Percentiles rank a stretch among this genome's conserved stretches.
Conservation (phyloP, 1,140 invertebrate genomes). For the Pseudoatta argentina region DNA sequence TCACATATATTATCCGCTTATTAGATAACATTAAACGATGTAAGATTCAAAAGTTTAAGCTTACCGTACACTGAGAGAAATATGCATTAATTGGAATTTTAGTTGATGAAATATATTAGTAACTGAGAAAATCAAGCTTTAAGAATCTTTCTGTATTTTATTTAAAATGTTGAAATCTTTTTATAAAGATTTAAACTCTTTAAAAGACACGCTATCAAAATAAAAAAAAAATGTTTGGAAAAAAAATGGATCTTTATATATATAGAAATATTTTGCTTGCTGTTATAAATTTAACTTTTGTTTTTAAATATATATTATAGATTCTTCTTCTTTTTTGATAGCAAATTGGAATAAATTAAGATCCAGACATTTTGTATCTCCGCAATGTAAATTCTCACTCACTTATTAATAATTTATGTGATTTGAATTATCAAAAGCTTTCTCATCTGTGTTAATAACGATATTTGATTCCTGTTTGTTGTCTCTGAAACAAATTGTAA, state of each 20-base stretch:
- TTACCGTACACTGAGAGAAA: background rate
- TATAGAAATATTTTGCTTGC: background rate
- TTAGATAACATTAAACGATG: constrained; percentile 1
- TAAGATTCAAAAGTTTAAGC: constrained; percentile 3
- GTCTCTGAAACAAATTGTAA: constrained; percentile 9
- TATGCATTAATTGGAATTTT: too few species aligned
- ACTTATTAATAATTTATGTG: background rate
- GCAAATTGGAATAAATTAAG: background rate
- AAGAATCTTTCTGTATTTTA: background rate
- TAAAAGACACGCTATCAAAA: background rate
- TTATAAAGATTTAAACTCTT: background rate
- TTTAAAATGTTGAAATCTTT: background rate
- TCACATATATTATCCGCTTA: background rate
- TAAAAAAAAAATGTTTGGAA: background rate
- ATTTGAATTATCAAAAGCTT: background rate
- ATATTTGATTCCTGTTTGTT: background rate
- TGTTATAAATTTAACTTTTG: background rate
- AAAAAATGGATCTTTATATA: constrained; percentile 10
- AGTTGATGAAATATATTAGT: background rate
- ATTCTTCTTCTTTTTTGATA: background rate
- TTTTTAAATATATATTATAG: background rate
- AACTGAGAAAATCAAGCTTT: background rate
- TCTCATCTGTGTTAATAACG: background rate
- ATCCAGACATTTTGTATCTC: background rate
- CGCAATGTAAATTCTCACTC: background rate